Evolutionary conservation across 1,140 invertebrate species (phyloP), one percentile per base, ranked within the genome.

Genomic region (Anastrepha ludens): DNA sequence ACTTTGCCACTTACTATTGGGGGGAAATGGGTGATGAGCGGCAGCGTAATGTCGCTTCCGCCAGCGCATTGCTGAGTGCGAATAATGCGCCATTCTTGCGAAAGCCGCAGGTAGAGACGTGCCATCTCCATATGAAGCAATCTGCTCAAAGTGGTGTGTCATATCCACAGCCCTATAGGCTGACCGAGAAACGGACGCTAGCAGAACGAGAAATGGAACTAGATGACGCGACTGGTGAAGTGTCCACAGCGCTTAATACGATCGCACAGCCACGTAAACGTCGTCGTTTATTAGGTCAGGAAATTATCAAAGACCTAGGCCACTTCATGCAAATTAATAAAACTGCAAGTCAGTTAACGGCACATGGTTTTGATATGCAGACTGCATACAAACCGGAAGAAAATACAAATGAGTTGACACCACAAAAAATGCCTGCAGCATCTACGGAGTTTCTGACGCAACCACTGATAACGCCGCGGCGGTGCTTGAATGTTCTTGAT

Each of bases 51-150:
- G 64, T 60, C 20, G 11, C 59, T 11, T 29, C 62, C 62, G 58
- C 65, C 17, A 60, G 50, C 55, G 29, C 62, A 2, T 3, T 85
- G 17, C 11, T 91, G 0, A 87, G 86, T 47, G 85, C 87, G 8
- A 88, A 78, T 9, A 92, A 93, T 81, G 89, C 91, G 20, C 92
- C 92, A 0, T 93, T 93, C 13, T 47, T 93, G 29, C 85, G 92
- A 15, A 88, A 86, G 39, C 89, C 90, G 1, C 89, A 90, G 8
- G 88, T 89, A 2, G 87, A 87, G 11, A 78, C 64, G 0, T 86
- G 87, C 1, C 13, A 15, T 3, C 20, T 81, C n/a, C 74, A 55
- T 5, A 2, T 47, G 9, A 87, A 89, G 50, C 17, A 44, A 11
- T 85, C 87, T 0, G 85, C 64, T 1, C 67, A 67, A 0, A 65